phyloP scores from a whole-genome alignment of 2,113 vertebrate genomes.

The Grammomys dolichurus region DNA sequence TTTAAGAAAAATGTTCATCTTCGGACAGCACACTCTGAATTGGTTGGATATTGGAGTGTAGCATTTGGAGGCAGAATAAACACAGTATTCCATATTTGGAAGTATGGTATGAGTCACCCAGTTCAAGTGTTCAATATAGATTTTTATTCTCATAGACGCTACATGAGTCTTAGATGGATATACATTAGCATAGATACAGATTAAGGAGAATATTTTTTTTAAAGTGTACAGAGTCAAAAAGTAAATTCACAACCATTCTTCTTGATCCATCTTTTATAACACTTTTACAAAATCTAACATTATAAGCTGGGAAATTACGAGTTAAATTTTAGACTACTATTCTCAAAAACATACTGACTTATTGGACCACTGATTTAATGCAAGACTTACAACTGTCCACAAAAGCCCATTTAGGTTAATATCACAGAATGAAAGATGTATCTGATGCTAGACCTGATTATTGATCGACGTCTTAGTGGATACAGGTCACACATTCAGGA shows the following conservation, averaged over 20 bases:
- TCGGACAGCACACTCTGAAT: constrained; percentile 91
- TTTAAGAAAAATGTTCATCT: constrained; percentile 90
- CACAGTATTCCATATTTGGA: constrained; percentile 96
- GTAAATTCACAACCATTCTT: neutral
- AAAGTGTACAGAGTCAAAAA: neutral
- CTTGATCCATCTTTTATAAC: neutral
- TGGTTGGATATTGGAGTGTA: constrained; percentile 93
- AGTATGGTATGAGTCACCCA: constrained; percentile 88
- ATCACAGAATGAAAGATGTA: neutral
- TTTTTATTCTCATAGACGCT: constrained; percentile 37
- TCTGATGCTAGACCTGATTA: neutral
- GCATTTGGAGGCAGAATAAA: constrained; percentile 94
- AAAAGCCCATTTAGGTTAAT: constrained; percentile 22
- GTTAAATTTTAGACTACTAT: neutral
- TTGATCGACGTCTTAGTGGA: neutral
- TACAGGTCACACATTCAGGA: neutral
- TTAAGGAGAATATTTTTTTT: constrained; percentile 29
- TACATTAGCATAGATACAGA: neutral
- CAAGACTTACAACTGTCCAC: constrained; percentile 17
- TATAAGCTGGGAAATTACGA: constrained; percentile 12
- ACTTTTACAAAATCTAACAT: neutral
- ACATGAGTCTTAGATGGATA: neutral
- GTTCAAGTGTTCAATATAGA: constrained; percentile 1
- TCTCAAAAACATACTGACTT: constrained; percentile 3
- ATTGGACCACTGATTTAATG: neutral